Base-by-base conservation (phyloP, 2,888 invertebrate genomes). In the Pseudanteris insignis region DNA sequence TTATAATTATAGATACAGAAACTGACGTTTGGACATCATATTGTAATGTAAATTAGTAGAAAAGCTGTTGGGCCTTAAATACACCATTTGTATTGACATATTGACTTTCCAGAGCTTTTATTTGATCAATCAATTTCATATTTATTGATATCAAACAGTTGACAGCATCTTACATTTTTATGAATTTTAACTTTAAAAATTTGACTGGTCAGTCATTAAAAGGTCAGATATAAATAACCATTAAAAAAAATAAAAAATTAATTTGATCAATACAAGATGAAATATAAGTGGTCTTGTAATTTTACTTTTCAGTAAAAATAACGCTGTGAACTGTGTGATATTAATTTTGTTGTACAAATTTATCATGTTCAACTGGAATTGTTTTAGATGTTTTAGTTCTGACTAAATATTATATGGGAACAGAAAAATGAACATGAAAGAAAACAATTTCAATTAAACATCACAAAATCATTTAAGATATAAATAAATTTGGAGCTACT, bases 51-150 rank as follows among this genome's bases (percentile, higher is more conserved):
- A 44, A 55, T 50, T 43, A 32, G 57, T 51, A 57, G 57, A 57
- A 57, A 18, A 50, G 63, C 32, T 48, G 48, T 33, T 59, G 60
- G 63, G 60, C 59, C 58, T 58, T 63, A 44, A 28, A 50, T 46
- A 55, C 55, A 59, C 54, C 28, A 57, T 48, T 46, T 41, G 50
- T 51, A 48, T 47, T 47, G 32, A 54, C 28, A 48, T 28, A 15
- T 41, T 57, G 51, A 55, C 50, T 57, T 46, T 61, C 53, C 33
- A 58, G 46, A 54, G 63, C 63, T 63, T 63, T 28, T 15, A 25
- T 43, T 46, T 51, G 62, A 53, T 26, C 32, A 51, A 43, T 15
- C 33, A 4, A n/a, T n/a, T n/a, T n/a, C n/a, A 36, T 34, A 30
- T 8, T 9, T 15, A 34, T 37, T 33, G 24, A 33, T 40, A 41